phyloP scores from a whole-genome alignment of 2,797 vertebrate genomes.

The Tokudaia muenninki region DNA sequence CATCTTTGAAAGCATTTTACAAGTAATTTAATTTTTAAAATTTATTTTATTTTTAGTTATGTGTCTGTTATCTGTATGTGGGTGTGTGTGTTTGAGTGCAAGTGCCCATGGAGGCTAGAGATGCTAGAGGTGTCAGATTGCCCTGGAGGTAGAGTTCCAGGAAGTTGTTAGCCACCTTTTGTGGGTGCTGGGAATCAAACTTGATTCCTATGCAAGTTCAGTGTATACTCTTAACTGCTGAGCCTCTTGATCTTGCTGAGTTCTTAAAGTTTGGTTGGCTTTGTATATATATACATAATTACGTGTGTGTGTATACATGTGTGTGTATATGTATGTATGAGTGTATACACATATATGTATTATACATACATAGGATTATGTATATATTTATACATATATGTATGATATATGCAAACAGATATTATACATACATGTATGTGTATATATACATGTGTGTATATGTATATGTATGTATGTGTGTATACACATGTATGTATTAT shows the following conservation, averaged over 20 bases:
- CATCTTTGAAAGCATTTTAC: slow-evolving; percentile 19
- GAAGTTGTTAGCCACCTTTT: neutral
- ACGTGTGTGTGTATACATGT: neutral
- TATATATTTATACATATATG: neutral
- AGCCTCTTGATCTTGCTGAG: neutral
- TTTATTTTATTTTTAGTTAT: neutral
- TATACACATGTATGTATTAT: too few relatives aligned
- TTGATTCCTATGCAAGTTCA: neutral
- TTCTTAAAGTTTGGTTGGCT: slow-evolving; percentile 43
- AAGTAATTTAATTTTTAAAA: neutral
- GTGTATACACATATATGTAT: neutral
- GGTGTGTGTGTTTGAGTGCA: neutral
- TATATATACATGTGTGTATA: neutral
- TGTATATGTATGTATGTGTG: too few relatives aligned
- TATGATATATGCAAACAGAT: neutral
- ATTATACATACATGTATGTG: too few relatives aligned
- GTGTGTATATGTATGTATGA: neutral
- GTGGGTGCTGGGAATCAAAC: neutral
- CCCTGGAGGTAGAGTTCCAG: neutral
- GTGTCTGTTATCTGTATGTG: neutral
- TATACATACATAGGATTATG: neutral
- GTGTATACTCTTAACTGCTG: neutral
- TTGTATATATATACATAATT: neutral
- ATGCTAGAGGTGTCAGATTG: neutral
- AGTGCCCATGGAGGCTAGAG: neutral